Base-by-base conservation (phyloP, 2,797 vertebrate species). In the Scleropages formosus region DNA sequence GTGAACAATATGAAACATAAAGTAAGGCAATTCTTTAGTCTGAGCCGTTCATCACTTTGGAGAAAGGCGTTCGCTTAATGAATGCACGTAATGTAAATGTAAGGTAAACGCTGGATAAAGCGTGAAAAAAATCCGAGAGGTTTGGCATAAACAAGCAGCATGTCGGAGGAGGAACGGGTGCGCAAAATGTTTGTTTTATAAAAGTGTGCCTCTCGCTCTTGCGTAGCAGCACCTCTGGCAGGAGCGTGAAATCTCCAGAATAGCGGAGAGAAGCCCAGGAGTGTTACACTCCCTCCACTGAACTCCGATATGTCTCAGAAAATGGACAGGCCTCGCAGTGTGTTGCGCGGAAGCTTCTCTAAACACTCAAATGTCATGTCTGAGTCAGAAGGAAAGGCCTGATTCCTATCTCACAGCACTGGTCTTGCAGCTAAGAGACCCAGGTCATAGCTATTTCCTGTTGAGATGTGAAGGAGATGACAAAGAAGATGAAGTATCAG, bases 391-490 rank as follows among this genome's bases (percentile, higher is more conserved):
- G 81, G 68, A 80, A 89, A 88, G 84, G 83, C 81, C 75, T 72
- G 75, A 84, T 85, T 81, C 89, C 91, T 91, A 93, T 93, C 92
- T 86, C 62, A 82, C 78, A 79, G 73, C 82, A 3, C 74, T 87
- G 65, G 61, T 82, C 87, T 92, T 92, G 90, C 90, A 92, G 82
- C 71, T 83, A 15, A 74, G 86, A 86, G 78, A 75, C 24, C 82
- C 91, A 90, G 90, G 88, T 78, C 60, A 1, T 9, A 87, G 91
- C 90, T 91, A 93, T 88, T 91, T 93, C 91, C 91, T 91, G 88
- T 81, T 85, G 83, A 56, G 83, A 77, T 78, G 58, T 26, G 39
- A 26, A 53, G 64, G n/a, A 56, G 56, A 20, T 15, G 20, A 20
- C 60, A 56, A 2, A 56, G 11, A 56, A 56, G 53, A 18, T 66